These are phyloP conservation scores for Aphis gossypii DNA, from an alignment of 1,140 invertebrate species.

Conservation along the genomic window DNA sequence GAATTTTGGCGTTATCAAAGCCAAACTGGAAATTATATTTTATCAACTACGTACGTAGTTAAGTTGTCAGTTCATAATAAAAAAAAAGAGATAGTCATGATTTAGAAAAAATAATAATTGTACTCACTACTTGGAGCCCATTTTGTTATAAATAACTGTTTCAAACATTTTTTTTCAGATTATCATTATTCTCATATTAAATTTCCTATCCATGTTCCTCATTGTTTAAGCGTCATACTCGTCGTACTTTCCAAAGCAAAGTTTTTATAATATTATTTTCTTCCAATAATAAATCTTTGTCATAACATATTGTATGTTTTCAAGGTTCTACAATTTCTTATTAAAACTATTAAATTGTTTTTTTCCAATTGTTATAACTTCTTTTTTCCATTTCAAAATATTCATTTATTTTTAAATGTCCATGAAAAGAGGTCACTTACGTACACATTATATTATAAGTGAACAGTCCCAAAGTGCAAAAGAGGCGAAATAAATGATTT, in stretches of 20 bases:
- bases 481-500: background rate
- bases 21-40: background rate
- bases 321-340: background rate
- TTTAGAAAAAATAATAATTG: background rate
- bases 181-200: background rate
- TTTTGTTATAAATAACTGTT: background rate
- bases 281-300: background rate
- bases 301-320: background rate
- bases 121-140: background rate
- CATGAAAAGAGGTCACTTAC: background rate
- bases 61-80: background rate
- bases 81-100: background rate
- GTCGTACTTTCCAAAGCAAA: too few species aligned
- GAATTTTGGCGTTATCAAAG: background rate
- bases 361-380: background rate
- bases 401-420: background rate
- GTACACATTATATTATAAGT: background rate
- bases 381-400: background rate
- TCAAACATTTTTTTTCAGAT: background rate
- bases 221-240: background rate
- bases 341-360: background rate
- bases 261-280: background rate
- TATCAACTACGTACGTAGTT: background rate
- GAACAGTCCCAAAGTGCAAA: background rate
- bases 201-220: background rate